Percentiles rank a stretch among this genome's conserved stretches.
Evolutionary conservation across 2,888 invertebrate genomes (phyloP).

Genomic region (Anaspis maculata): DNA sequence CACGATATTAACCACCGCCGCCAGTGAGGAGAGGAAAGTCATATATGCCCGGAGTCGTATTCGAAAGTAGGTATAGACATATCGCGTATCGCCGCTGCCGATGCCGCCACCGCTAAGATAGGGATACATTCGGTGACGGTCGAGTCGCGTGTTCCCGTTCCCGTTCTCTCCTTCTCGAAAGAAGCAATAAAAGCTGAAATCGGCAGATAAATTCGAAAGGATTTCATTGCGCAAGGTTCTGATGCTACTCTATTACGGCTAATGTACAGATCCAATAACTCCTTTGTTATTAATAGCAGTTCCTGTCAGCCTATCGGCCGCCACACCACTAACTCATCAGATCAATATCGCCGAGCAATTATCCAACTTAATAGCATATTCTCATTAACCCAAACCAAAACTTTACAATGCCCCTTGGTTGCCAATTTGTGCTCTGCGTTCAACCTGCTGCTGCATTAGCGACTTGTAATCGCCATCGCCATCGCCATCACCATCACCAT

Average conservation of each 20-base stretch:
- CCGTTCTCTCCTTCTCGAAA: slow-evolving; percentile 26
- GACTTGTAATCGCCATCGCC: slow-evolving; percentile 6
- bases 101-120: too few relatives aligned
- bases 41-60: too few relatives aligned
- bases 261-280: slow-evolving; percentile 39
- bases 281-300: slow-evolving; percentile 39
- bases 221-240: slow-evolving; percentile 35
- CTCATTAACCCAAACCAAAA: slow-evolving; percentile 34
- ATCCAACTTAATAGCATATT: slow-evolving; percentile 36
- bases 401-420: slow-evolving; percentile 27
- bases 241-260: slow-evolving; percentile 37
- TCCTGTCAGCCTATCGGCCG: slow-evolving; percentile 34
- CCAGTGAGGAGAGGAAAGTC: slow-evolving; percentile 14
- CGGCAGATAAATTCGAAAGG: slow-evolving; percentile 39
- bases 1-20: slow-evolving; percentile 16
- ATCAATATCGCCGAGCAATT: slow-evolving; percentile 37
- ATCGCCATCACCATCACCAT: slow-evolving; percentile 5
- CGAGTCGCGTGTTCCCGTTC: slow-evolving; percentile 18
- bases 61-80: too few relatives aligned
- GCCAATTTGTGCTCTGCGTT: slow-evolving; percentile 19
- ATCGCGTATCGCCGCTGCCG: too few relatives aligned
- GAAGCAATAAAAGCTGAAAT: slow-evolving; percentile 38
- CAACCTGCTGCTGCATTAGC: slow-evolving; percentile 3
- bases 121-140: slow-evolving; percentile 15
- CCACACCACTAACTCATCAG: slow-evolving; percentile 35